Conservation (phyloP, 2,888 invertebrate species). For the Andrena bicolor region DNA sequence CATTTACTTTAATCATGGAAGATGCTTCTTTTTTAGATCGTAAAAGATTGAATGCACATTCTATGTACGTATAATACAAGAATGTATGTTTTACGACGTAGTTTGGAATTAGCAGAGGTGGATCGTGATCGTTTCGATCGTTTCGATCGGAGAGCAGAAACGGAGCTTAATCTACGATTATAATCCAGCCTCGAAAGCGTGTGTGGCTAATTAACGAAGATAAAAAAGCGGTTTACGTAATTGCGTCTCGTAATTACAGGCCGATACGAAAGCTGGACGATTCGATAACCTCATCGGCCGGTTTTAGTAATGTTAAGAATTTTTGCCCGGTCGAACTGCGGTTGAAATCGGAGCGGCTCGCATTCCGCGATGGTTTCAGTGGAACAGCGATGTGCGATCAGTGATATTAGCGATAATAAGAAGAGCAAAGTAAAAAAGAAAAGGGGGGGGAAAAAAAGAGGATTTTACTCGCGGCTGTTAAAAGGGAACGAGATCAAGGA, state of each 20-base stretch:
- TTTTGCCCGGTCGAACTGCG: conserved; percentile 71
- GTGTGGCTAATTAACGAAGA: conserved; percentile 50
- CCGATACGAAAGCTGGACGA: conserved; percentile 38
- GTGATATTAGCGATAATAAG: conserved; percentile 61
- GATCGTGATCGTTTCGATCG: neutral
- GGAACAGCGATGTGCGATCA: conserved; percentile 58
- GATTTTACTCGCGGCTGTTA: conserved; percentile 45
- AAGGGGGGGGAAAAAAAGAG: conserved; percentile 1
- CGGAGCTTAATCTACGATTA: conserved; percentile 5
- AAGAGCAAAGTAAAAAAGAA: conserved; percentile 23
- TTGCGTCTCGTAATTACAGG: conserved; percentile 51
- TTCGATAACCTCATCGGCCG: conserved; percentile 67
- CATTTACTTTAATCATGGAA: neutral
- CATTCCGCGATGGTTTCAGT: conserved; percentile 72
- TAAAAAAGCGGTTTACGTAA: conserved; percentile 59
- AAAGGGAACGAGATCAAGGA: conserved; percentile 51
- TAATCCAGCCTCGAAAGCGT: conserved; percentile 14
- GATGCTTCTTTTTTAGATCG: neutral
- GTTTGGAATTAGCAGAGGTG: conserved; percentile 2
- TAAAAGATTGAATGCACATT: neutral
- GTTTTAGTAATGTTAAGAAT: conserved; percentile 75
- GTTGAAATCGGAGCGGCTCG: conserved; percentile 78
- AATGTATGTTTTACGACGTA: neutral
- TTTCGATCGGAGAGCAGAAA: conserved; percentile 5
- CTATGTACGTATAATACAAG: too few species aligned